Evolutionary conservation across 2,797 vertebrate species (phyloP).

Genomic region (Antrozous pallidus): DNA sequence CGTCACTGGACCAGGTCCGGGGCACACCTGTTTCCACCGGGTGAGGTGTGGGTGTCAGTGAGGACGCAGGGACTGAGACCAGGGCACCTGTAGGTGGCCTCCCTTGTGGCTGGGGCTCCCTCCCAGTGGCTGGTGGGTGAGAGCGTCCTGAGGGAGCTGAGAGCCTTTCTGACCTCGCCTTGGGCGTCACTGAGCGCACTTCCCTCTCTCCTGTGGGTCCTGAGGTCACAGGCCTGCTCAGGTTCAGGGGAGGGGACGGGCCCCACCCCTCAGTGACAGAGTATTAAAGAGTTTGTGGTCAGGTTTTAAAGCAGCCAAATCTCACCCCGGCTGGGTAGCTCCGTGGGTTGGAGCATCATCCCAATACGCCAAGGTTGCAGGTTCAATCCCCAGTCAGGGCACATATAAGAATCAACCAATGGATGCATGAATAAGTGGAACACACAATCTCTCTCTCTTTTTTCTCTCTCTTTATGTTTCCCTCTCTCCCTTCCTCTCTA

Average conservation of each 20-base stretch:
- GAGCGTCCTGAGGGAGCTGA: background rate
- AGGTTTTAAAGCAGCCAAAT: background rate
- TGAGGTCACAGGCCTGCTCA: background rate
- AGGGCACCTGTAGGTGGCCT: background rate
- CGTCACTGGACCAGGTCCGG: background rate
- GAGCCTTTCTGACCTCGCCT: background rate
- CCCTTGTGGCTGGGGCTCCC: background rate
- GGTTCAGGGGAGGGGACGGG: background rate
- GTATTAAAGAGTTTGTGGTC: too few relatives aligned
- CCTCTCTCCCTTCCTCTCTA: too few relatives aligned
- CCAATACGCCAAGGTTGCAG: too few relatives aligned
- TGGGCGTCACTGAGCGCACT: background rate
- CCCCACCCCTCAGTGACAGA: background rate
- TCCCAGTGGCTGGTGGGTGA: background rate
- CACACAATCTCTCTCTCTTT: too few relatives aligned
- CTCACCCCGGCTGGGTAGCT: background rate
- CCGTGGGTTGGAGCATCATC: background rate
- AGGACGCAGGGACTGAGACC: background rate
- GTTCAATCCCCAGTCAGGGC: too few relatives aligned
- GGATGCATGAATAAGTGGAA: too few relatives aligned
- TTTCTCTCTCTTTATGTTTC: too few relatives aligned
- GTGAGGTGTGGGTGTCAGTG: background rate
- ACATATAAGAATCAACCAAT: too few relatives aligned
- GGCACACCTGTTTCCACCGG: accelerated
- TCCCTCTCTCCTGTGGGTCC: background rate